Base-by-base conservation (phyloP, 1,140 invertebrate genomes). In the Lepidurus apus region DNA sequence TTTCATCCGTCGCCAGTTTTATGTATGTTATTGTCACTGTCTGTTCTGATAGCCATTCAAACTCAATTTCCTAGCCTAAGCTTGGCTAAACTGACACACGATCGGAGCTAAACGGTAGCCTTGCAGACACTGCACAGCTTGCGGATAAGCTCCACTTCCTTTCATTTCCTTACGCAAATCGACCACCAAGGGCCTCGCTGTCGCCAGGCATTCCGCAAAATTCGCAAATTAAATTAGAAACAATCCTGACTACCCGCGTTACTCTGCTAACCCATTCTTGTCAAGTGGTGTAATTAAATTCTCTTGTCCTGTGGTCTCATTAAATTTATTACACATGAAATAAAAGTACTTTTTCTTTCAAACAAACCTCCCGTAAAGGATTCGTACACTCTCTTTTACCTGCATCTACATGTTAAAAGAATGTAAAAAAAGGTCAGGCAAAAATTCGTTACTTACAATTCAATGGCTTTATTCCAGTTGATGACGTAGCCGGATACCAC, bases 391-490 rank as follows among this genome's bases (percentile, higher is more conserved):
- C 8, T 65, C 53, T 65, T 65, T 47, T 65, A 7, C 53, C 21
- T 65, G 21, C 34, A 34, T 65, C 13, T 1, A 21, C 21, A 65
- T 7, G 0, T 0, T 21, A 17, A 21, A 65, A 21, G 21, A 65
- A 47, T 1, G 53, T 13, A 26, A 74, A 73, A 13, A 45, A 21
- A 76, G 24, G 17, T 0, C 42, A 81, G 34, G 45, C 77, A 73
- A 77, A 76, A 77, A 74, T 7, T 47, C 43, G 73, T 76, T 81
- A 95, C 95, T 96, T 89, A 99, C 96, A 98, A 89, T 92, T 99
- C 98, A 86, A 99, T 99, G 82, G 97, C 95, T 89, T 99, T 99
- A 89, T 99, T 99, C 98, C 98, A 99, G 89, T 99, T 98, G 87
- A 99, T 98, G 85, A 98, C 91, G 88, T 99, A 99, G 81, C 97